Percentiles rank a stretch among this genome's conserved stretches.
Conservation (phyloP, 2,888 invertebrate species). For the Caenorhabditis parvicauda region DNA sequence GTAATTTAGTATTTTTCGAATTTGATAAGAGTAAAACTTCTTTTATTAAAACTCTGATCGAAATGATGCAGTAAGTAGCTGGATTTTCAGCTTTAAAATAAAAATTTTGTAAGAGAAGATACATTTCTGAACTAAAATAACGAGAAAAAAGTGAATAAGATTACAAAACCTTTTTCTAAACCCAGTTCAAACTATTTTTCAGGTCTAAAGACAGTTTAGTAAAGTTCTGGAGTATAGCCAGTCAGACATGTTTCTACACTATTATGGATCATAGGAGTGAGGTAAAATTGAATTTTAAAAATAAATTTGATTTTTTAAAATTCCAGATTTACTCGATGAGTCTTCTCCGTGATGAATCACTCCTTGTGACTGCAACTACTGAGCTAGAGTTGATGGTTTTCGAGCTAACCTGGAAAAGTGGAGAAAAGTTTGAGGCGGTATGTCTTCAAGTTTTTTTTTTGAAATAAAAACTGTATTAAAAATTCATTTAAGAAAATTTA, state of each 20-base stretch:
- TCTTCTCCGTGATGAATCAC: constrained; percentile 76
- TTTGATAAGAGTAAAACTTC: too few relatives aligned
- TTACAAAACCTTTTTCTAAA: too few relatives aligned
- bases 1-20: constrained; percentile 3
- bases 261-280: constrained; percentile 73
- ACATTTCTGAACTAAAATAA: too few relatives aligned
- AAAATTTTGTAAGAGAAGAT: too few relatives aligned
- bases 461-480: constrained; percentile 43
- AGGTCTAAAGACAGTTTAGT: constrained; percentile 86
- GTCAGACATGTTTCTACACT: constrained; percentile 92
- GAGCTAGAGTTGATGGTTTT: constrained; percentile 83
- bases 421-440: constrained; percentile 22
- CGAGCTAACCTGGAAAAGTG: constrained; percentile 43
- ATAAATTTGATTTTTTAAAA: background rate
- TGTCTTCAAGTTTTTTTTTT: background rate
- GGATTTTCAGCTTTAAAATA: too few relatives aligned
- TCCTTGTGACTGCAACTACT: constrained; percentile 83
- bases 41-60: too few relatives aligned
- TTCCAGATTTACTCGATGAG: constrained; percentile 76
- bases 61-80: too few relatives aligned
- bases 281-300: constrained; percentile 66
- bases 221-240: constrained; percentile 94
- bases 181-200: constrained; percentile 11
- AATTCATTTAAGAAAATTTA: too few relatives aligned
- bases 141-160: too few relatives aligned